Evolutionary conservation across 2,888 invertebrate genomes (phyloP), one percentile per base, ranked within the genome.

Genomic region (Hirtodrosophila alboralis): DNA sequence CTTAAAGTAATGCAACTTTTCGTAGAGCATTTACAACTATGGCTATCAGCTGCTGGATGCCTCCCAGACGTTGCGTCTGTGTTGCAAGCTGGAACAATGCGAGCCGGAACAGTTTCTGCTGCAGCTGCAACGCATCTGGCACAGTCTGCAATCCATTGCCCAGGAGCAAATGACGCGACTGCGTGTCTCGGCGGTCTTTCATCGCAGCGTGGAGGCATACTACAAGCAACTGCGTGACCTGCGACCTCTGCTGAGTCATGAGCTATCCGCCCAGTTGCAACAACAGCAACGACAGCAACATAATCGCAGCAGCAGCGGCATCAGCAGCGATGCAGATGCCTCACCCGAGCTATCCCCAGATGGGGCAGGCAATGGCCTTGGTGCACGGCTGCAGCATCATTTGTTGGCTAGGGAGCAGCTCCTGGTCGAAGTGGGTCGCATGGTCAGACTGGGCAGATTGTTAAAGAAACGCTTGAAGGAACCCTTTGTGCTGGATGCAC

Each of bases 1-100:
- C 26, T 43, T 45, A 38, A 23, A n/a, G n/a, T n/a, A n/a, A n/a
- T n/a, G n/a, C n/a, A n/a, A n/a, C n/a, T 16, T 4, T n/a, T 0
- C 68, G 2, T 89, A 96, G 95, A 94, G 94, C 44, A 95, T 95
- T 12, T 95, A 94, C 89, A 94, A 95, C 73, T 96, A 96, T 84
- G 96, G 96, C 10, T 94, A 94, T 80, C 95, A 96, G 90, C 91
- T 96, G 62, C 91, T 95, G 41, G 94, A 94, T 78, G 95, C 95
- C 3, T 94, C 95, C 1, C 91, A 95, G 45, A 93, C 95, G 9
- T 88, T 96, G 59, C 91, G 96, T 38, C 92, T 94, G 62, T 94
- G 95, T 21, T 94, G 95, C 87, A 93, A 94, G 85, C 90, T 94
- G 69, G 91, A 92, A 48, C 92, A 92, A 36, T 92, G 92, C 23